phyloP scores from a whole-genome alignment of 2,113 vertebrate genomes.

The Pelecanus crispus region DNA sequence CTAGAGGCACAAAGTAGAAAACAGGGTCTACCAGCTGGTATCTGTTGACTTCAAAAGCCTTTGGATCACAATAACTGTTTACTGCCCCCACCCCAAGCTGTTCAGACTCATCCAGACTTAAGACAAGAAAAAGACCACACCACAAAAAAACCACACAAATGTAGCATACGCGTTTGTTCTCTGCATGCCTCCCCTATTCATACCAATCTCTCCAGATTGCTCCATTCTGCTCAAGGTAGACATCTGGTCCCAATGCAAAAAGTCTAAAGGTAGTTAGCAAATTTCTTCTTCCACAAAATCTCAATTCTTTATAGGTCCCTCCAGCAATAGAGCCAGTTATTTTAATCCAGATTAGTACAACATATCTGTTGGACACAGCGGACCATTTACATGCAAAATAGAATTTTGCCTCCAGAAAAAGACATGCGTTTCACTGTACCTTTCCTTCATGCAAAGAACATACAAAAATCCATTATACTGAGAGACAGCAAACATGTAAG shows the following conservation, averaged over 20 bases:
- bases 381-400: background rate
- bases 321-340: background rate
- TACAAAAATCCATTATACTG: background rate
- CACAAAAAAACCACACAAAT: background rate
- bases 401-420: background rate
- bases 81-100: background rate
- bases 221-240: background rate
- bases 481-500: background rate
- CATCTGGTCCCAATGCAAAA: background rate
- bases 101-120: background rate
- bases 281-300: background rate
- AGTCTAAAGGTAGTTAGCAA: too few relatives aligned
- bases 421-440: fast-evolving
- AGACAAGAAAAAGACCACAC: background rate
- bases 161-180: background rate
- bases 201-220: background rate
- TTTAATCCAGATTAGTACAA: background rate
- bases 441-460: background rate
- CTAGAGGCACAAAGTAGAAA: background rate
- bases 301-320: background rate
- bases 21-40: background rate
- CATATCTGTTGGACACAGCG: background rate
- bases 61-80: background rate
- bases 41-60: background rate
- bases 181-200: background rate